Conservation (phyloP, 2,888 invertebrate genomes). For the Bibio marci region DNA sequence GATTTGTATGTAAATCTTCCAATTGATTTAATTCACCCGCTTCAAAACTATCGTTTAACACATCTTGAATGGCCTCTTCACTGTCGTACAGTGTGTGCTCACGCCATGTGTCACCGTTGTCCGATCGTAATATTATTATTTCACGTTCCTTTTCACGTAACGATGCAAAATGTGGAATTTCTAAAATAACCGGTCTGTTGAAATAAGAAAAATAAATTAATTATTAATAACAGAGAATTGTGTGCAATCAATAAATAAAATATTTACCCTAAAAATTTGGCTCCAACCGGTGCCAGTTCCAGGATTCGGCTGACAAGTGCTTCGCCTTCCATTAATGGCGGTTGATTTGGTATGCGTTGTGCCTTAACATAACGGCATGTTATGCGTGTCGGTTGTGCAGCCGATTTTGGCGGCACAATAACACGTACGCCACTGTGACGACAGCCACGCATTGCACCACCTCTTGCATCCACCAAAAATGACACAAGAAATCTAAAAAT, state of each 20-base stretch:
- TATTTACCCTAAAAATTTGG: constrained; percentile 84
- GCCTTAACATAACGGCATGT: constrained; percentile 83
- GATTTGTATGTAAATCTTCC: constrained; percentile 70
- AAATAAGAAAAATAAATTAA: constrained; percentile 8
- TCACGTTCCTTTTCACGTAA: constrained; percentile 86
- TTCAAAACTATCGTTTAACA: constrained; percentile 82
- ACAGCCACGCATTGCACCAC: constrained; percentile 97
- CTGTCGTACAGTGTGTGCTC: constrained; percentile 80
- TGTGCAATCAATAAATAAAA: constrained; percentile 2
- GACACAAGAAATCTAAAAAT: constrained; percentile 94
- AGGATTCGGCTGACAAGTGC: constrained; percentile 87
- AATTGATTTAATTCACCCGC: constrained; percentile 50
- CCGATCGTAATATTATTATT: constrained; percentile 87
- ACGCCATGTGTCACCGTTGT: constrained; percentile 97
- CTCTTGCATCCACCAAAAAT: constrained; percentile 97
- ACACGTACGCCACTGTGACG: constrained; percentile 93
- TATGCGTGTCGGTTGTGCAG: constrained; percentile 87
- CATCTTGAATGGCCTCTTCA: constrained; percentile 80
- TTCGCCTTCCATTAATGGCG: constrained; percentile 96
- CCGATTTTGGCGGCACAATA: constrained; percentile 91
- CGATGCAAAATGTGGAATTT: constrained; percentile 96
- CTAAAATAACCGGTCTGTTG: constrained; percentile 73
- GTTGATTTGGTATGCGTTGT: constrained; percentile 51
- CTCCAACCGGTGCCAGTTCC: constrained; percentile 90
- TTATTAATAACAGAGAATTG: too few species aligned